Percentiles rank a stretch among this genome's conserved stretches.
Conservation (phyloP, 1,140 invertebrate species). For the Pogonus chalceus region DNA sequence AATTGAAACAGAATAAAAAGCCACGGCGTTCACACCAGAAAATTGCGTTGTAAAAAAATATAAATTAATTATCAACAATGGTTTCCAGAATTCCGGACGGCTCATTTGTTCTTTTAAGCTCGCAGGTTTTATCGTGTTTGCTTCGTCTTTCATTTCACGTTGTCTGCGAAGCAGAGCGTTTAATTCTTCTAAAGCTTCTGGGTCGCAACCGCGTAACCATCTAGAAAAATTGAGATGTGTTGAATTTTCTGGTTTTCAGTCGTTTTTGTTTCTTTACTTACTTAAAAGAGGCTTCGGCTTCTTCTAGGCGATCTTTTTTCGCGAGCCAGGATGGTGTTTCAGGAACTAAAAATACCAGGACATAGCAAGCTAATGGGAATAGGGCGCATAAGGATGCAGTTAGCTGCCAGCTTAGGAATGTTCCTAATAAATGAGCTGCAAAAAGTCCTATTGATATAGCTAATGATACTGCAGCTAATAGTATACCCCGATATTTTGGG, state of each 20-base stretch:
- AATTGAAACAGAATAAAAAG: conserved; percentile 61
- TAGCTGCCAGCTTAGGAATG: conserved; percentile 46
- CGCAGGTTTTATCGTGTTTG: conserved; percentile 8
- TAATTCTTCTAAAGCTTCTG: conserved; percentile 39
- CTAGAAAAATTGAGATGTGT: neutral
- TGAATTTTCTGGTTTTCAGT: neutral
- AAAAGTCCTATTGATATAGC: conserved; percentile 46
- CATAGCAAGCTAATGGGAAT: conserved; percentile 39
- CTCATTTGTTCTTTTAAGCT: conserved; percentile 23
- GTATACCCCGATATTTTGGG: conserved; percentile 45
- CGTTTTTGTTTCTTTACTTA: too few species aligned
- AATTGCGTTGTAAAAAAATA: conserved; percentile 53
- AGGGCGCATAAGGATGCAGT: conserved; percentile 42
- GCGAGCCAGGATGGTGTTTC: conserved; percentile 65
- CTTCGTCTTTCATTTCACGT: conserved; percentile 16
- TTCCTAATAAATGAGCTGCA: conserved; percentile 46
- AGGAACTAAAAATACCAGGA: conserved; percentile 43
- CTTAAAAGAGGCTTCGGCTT: conserved; percentile 39
- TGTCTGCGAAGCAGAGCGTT: conserved; percentile 37
- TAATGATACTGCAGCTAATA: conserved; percentile 43
- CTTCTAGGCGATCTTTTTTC: conserved; percentile 39
- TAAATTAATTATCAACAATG: conserved; percentile 46
- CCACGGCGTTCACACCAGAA: conserved; percentile 55
- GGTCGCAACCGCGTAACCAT: conserved; percentile 38
- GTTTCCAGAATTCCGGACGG: conserved; percentile 41